Evolutionary conservation across 2,888 invertebrate species (phyloP).

Genomic region (Morpho achilles): DNA sequence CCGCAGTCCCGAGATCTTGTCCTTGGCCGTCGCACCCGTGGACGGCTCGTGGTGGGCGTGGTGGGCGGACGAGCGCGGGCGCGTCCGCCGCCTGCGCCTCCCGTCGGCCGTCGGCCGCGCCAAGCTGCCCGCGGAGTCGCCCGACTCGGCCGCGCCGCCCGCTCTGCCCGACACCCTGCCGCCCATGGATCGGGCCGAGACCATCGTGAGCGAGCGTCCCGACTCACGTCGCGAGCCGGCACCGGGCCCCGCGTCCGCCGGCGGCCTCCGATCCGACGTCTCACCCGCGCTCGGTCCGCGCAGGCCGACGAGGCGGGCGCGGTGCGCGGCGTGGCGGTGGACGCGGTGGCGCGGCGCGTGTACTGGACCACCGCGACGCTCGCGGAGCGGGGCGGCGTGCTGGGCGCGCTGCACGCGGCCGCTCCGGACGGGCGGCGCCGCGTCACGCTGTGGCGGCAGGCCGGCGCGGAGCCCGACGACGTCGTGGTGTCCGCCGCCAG

Average conservation of each 20-base stretch:
- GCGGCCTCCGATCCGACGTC: too few species aligned
- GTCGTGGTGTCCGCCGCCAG: constrained; percentile 83
- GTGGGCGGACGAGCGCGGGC: constrained; percentile 52
- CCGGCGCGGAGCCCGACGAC: constrained; percentile 83
- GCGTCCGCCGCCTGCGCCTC: constrained; percentile 34
- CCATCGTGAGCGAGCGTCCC: constrained; percentile 15
- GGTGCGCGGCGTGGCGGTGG: constrained; percentile 87
- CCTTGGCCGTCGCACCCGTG: constrained; percentile 42
- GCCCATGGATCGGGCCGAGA: constrained; percentile 18
- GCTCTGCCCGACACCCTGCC: constrained; percentile 26
- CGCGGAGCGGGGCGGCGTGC: constrained; percentile 31
- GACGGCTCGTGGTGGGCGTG: constrained; percentile 53
- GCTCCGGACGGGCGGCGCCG: constrained; percentile 78
- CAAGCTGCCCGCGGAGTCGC: too few species aligned
- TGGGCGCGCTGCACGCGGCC: constrained; percentile 46
- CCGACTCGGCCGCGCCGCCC: constrained; percentile 2
- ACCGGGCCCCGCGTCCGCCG: constrained; percentile 15
- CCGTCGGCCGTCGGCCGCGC: too few species aligned
- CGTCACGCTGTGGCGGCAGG: constrained; percentile 70
- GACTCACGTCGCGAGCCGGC: constrained; percentile 7
- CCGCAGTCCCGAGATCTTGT: constrained; percentile 40
- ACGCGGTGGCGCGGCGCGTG: constrained; percentile 83
- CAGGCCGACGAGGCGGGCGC: constrained; percentile 59
- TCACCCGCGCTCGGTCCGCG: constrained; percentile 55
- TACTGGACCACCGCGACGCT: constrained; percentile 82